Evolutionary conservation across 2,113 vertebrate species (phyloP), one percentile per base, ranked within the genome.

Genomic region (Gyps fulvus): DNA sequence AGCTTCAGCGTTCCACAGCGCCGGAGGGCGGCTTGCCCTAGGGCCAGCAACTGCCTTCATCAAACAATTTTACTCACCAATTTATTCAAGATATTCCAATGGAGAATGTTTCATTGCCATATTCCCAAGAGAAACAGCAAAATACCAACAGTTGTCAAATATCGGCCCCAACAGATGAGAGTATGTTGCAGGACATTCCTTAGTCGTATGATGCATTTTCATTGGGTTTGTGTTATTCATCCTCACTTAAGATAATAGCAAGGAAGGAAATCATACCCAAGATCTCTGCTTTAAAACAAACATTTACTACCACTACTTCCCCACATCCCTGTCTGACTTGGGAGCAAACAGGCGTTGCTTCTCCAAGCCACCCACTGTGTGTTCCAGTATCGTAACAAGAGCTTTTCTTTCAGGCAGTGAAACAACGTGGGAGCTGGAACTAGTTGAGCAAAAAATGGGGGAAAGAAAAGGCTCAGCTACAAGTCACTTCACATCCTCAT

Each of bases 401-500:
- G 16, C 31, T 92, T 82, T 63, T 78, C 42, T 61, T 42, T 50
- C 2, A 5, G 19, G 45, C 38, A 87, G 55, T 50, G 62, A 93
- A 83, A 50, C 13, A 15, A 10, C 12, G 7, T 22, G 31, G n/a
- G 36, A 94, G 12, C 47, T 94, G 42, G 21, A 77, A 66, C 27
- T 13, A 34, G 29, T 21, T 38, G 59, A 87, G 57, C 36, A 40
- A 63, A 63, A 59, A 84, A 78, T 6, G 4, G 8, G 3, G 9
- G 34, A 49, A 47, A 85, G 47, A 70, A 86, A 83, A 90, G 25
- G 19, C 34, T 78, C 55, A 84, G 38, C 38, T 65, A 40, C 55
- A 84, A 88, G 50, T 90, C 29, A 61, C 40, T 83, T 91, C 66
- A 74, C 26, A 92, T 82, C 69, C 77, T 92, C 62, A 67, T 74